These are phyloP conservation scores for Helostoma temminkii DNA, from an alignment of 2,797 vertebrate species.

Conservation along the genomic window DNA sequence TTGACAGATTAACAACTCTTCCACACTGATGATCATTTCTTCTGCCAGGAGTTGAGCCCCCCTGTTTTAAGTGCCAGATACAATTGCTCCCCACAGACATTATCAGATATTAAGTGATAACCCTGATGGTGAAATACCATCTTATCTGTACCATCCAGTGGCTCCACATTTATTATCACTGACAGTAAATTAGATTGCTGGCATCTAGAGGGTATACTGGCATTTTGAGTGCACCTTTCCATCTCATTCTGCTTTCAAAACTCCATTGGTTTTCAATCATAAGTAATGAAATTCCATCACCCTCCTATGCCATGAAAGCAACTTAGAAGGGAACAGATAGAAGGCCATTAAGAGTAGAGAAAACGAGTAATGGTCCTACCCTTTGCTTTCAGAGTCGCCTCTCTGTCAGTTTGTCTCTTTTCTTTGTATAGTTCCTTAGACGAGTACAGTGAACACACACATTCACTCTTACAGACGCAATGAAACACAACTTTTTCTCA, in stretches of 20 bases:
- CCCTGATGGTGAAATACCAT: constrained; percentile 78
- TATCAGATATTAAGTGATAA: constrained; percentile 80
- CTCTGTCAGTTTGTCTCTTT: constrained; percentile 44
- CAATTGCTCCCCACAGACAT: constrained; percentile 70
- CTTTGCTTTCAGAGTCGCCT: constrained; percentile 56
- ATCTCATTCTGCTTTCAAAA: constrained; percentile 72
- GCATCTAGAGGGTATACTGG: constrained; percentile 70
- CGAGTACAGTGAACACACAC: constrained; percentile 22
- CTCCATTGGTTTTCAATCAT: constrained; percentile 75
- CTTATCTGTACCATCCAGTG: constrained; percentile 66
- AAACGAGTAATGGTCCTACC: constrained; percentile 73
- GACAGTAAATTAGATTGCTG: constrained; percentile 80
- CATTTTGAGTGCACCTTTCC: constrained; percentile 77
- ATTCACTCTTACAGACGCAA: constrained; percentile 2
- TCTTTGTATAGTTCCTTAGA: constrained; percentile 17
- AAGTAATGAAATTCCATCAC: constrained; percentile 79
- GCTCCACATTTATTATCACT: constrained; percentile 75
- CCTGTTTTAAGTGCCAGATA: constrained; percentile 72
- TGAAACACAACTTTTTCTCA: constrained; percentile 15
- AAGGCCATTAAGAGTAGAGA: constrained; percentile 63
- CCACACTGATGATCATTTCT: constrained; percentile 61
- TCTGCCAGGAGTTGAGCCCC: constrained; percentile 59
- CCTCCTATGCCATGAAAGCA: constrained; percentile 54
- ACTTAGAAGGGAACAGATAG: constrained; percentile 58
- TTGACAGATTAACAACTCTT: constrained; percentile 77